Base-by-base conservation (phyloP, 2,888 invertebrate genomes). In the Xestia c-nigrum region DNA sequence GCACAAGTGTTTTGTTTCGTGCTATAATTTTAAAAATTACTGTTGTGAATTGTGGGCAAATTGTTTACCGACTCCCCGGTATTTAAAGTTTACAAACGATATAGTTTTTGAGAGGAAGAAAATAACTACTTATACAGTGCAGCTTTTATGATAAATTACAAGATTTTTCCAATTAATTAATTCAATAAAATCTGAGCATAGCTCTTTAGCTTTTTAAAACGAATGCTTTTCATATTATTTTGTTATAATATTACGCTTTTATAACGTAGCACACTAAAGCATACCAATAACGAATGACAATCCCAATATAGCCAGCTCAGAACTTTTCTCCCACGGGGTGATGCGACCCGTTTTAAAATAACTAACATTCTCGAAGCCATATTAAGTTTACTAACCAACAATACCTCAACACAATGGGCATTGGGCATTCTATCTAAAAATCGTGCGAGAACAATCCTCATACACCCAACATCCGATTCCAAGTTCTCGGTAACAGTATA, bases 401-500 rank as follows among this genome's bases (percentile, higher is more conserved):
- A 88, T 87, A 87, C 85, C 85, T 86, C 88, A 88, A 89, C 89
- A 91, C 91, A 89, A 90, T 89, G 89, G 90, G 84, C 69, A 89
- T 90, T 89, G 89, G 90, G 84, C 69, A 89, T 90, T 89, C 89
- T 90, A 92, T 91, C 90, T 76, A 85, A 85, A 85, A 86, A 91
- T 90, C 89, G 87, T 88, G 86, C 89, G 89, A 91, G 90, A 90
- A 91, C 91, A 91, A 91, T 92, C 87, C 88, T 76, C 84, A 85
- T 80, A 78, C 84, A 79, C 78, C 80, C 82, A 88, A 89, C 90
- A 90, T 90, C 89, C 89, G 87, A 90, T 91, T 91, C 91, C 91
- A 91, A 93, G 89, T 92, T 93, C 93, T 91, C 89, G 89, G 92
- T 93, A 93, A 90, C 89, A 88, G 90, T 90, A 90, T 31, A 31